Percentiles rank a stretch among this genome's conserved stretches.
phyloP scores from a whole-genome alignment of 2,888 invertebrate genomes.

The Ametastegia equiseti region DNA sequence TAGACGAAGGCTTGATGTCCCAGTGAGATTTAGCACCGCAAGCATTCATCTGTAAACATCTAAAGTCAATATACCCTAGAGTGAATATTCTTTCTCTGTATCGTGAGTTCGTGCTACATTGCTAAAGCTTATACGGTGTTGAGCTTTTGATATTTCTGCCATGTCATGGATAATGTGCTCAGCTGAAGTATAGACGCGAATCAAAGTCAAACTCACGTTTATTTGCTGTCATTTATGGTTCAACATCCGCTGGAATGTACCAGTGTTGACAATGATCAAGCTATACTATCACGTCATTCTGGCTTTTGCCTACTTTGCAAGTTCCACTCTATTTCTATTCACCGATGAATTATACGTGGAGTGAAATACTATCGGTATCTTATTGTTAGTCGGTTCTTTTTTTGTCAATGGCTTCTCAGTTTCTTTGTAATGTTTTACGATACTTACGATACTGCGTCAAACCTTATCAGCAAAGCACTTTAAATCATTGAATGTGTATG shows the following conservation, averaged over 20 bases:
- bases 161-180: background rate
- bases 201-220: no score
- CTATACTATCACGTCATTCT: background rate
- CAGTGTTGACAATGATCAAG: background rate
- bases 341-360: background rate
- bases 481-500: background rate
- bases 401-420: background rate
- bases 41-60: background rate
- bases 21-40: background rate
- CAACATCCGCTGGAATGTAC: background rate
- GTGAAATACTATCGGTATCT: background rate
- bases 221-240: background rate
- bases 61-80: no score
- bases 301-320: background rate
- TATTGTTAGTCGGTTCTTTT: background rate
- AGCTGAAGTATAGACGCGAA: no score
- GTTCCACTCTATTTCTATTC: background rate
- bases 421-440: background rate
- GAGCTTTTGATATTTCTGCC: conserved; percentile 2
- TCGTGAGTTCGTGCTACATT: background rate
- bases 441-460: background rate
- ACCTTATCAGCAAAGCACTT: background rate
- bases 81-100: background rate
- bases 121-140: background rate
- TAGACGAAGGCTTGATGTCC: background rate